Percentiles rank a stretch among this genome's conserved stretches.
These are phyloP conservation scores for Shinisaurus crocodilurus DNA, from an alignment of 2,113 vertebrate species.

Conservation along the genomic window DNA sequence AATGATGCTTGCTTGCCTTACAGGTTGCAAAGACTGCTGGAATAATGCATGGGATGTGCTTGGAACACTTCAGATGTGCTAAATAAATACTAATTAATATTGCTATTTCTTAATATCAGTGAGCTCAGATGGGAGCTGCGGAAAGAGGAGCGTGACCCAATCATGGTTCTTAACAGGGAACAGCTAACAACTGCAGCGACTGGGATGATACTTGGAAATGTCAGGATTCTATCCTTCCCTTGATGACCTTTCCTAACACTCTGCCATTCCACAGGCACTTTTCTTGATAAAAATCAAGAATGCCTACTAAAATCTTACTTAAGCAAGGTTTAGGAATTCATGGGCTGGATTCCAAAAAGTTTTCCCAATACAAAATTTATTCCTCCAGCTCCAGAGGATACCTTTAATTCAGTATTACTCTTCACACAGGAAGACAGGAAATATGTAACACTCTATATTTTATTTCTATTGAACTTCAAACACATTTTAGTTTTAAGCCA, in stretches of 20 bases:
- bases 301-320: not conserved
- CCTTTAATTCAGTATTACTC: not conserved
- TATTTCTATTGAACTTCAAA: not conserved
- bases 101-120: no score
- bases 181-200: not conserved
- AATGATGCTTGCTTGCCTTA: no score
- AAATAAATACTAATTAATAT: no score
- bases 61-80: no score
- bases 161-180: no score
- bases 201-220: not conserved
- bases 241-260: not conserved
- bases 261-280: not conserved
- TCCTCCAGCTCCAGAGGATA: not conserved
- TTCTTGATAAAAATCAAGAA: not conserved
- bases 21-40: no score
- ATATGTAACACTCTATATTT: not conserved
- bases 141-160: no score
- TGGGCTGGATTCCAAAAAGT: not conserved
- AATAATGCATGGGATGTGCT: no score
- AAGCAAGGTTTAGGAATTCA: not conserved
- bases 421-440: not conserved
- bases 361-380: not conserved
- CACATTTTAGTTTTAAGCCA: not conserved
- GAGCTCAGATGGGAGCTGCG: no score
- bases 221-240: not conserved